phyloP scores from a whole-genome alignment of 2,113 vertebrate genomes.

The Herpailurus yagouaroundi region DNA sequence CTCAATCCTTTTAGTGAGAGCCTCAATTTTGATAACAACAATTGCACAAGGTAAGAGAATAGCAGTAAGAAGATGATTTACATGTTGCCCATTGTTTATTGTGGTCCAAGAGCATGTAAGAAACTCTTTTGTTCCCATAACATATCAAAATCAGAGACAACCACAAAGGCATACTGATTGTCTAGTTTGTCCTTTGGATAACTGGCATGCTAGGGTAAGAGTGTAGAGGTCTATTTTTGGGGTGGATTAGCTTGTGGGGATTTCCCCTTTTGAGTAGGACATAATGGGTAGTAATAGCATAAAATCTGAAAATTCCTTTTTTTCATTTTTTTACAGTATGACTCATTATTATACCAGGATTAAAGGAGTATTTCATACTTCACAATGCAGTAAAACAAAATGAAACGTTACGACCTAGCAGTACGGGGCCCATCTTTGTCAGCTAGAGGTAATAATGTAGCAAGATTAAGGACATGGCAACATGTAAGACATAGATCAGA shows the following conservation, averaged over 20 bases:
- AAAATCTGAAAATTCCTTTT: not conserved
- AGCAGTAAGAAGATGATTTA: not conserved
- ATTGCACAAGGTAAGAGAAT: not conserved
- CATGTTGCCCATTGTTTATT: not conserved
- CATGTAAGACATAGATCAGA: not conserved
- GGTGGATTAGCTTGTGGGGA: not conserved
- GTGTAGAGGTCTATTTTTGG: not conserved
- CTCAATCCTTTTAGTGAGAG: not conserved
- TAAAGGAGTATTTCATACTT: not conserved
- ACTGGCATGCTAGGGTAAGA: not conserved
- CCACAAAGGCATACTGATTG: not conserved
- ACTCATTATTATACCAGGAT: not conserved
- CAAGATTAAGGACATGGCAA: not conserved
- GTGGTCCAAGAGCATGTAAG: not conserved
- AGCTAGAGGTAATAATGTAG: not conserved
- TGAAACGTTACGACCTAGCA: not conserved
- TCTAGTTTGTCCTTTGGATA: not conserved
- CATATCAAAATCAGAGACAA: not conserved
- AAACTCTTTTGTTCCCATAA: not conserved
- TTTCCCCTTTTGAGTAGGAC: not conserved
- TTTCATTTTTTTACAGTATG: not conserved
- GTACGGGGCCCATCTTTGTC: not conserved
- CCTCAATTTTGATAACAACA: not conserved
- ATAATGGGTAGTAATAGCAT: not conserved
- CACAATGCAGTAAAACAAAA: not conserved